Evolutionary conservation across 2,888 invertebrate species (phyloP).

Genomic region (Sphaerophoria taeniata): DNA sequence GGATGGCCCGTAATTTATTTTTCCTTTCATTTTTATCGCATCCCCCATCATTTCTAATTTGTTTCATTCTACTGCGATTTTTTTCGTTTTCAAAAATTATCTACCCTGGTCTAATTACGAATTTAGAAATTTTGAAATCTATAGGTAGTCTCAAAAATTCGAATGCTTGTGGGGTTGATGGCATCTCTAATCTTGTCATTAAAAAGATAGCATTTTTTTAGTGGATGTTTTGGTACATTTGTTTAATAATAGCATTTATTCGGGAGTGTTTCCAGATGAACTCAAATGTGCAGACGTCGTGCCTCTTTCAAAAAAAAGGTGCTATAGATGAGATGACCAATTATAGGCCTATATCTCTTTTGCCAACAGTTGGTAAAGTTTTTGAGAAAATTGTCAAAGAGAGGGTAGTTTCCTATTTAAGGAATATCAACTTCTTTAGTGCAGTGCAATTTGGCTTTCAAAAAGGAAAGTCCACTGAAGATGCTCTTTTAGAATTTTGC

Average conservation of each 20-base stretch:
- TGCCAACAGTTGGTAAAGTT: conserved; percentile 15
- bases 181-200: conserved; percentile 1
- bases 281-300: conserved; percentile 40
- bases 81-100: too few relatives aligned
- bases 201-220: conserved; percentile 3
- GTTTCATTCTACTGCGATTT: too few relatives aligned
- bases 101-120: too few relatives aligned
- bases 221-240: conserved; percentile 6
- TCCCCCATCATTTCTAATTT: too few relatives aligned
- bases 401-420: conserved; percentile 20
- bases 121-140: conserved; percentile 8
- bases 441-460: conserved; percentile 34
- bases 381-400: conserved; percentile 27
- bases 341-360: conserved; percentile 40
- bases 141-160: conserved; percentile 21
- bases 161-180: conserved; percentile 2
- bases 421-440: not conserved
- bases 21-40: too few relatives aligned
- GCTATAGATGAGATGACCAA: conserved; percentile 9
- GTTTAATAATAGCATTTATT: conserved; percentile 20
- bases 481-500: conserved; percentile 26
- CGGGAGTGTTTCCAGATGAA: conserved; percentile 17
- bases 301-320: conserved; percentile 36
- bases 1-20: too few relatives aligned
- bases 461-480: conserved; percentile 34